Conservation (phyloP, 2,113 vertebrate genomes). For the Salvelinus namaycush region DNA sequence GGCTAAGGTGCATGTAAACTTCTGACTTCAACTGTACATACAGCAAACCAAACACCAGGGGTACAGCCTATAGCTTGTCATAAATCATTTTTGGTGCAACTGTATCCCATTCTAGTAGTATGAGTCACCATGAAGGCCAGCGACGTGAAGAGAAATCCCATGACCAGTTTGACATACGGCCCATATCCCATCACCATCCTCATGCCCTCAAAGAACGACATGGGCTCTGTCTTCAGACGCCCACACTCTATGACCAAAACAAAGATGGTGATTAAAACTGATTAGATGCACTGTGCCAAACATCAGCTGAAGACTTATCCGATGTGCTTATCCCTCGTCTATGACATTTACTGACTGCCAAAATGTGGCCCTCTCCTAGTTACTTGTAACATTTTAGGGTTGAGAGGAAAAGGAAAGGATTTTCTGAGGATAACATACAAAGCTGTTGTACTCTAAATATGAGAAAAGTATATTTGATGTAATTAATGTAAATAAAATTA, state of each 20-base stretch:
- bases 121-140: slow-evolving; percentile 90
- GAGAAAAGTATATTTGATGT: background rate
- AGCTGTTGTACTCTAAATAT: background rate
- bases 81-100: background rate
- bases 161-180: slow-evolving; percentile 87
- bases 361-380: background rate
- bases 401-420: background rate
- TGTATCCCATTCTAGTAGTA: background rate
- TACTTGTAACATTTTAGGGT: background rate
- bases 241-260: slow-evolving; percentile 65
- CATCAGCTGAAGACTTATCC: background rate
- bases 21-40: too few relatives aligned
- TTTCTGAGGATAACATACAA: background rate
- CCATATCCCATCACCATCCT: slow-evolving; percentile 84
- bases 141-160: slow-evolving; percentile 91
- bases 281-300: background rate
- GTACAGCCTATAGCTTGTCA: background rate
- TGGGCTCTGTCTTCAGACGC: slow-evolving; percentile 56
- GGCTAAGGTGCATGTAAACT: too few relatives aligned
- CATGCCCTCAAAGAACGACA: slow-evolving; percentile 83
- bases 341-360: background rate
- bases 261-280: background rate
- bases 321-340: background rate
- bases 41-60: too few relatives aligned
- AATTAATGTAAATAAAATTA: too few relatives aligned